Evolutionary conservation across 2,797 vertebrate species (phyloP), one percentile per base, ranked within the genome.

Genomic region (Paratrypauchen microcephalus): DNA sequence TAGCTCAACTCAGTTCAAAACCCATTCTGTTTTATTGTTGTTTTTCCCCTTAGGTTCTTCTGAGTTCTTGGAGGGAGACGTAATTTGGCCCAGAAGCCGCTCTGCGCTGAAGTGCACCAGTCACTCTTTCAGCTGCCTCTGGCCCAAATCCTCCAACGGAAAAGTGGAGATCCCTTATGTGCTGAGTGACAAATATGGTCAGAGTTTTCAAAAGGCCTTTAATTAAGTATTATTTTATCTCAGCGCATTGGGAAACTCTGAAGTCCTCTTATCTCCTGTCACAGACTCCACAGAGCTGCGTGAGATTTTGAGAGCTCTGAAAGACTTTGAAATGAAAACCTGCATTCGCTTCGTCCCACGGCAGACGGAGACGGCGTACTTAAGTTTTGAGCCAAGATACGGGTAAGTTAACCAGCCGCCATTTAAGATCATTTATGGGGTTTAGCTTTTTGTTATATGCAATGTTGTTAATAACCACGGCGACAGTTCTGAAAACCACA

Each of bases 291-390:
- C 0, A 0, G 88, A 90, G 32, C 76, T 0, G 66, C 55, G 0
- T 0, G 0, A 0, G 1, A 88, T 90, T 58, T 0, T 73, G 2
- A 0, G 0, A 0, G 80, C 88, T 36, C 60, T 89, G 66, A 68
- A 67, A 7, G 73, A 26, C 15, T 72, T 91, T 4, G 18, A 68
- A 28, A 1, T 1, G 2, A 56, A 21, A 9, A 91, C 91, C 67
- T 91, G 91, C 73, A 68, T 92, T 32, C 86, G 72, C 19, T 90
- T 89, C 24, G 5, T 83, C 57, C 77, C 81, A 4, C 73, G 68
- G 0, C 0, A 0, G 0, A 0, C 0, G 2, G 60, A 90, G 63
- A 63, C 0, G 2, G 67, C 5, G 0, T 89, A 88, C 66, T 18
- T 92, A 4, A 83, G 62, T 65, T 69, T 88, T 15, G 78, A 89